Evolutionary conservation across 2,888 invertebrate genomes (phyloP), one percentile per base, ranked within the genome.

Genomic region (Microctonus hyperodae): DNA sequence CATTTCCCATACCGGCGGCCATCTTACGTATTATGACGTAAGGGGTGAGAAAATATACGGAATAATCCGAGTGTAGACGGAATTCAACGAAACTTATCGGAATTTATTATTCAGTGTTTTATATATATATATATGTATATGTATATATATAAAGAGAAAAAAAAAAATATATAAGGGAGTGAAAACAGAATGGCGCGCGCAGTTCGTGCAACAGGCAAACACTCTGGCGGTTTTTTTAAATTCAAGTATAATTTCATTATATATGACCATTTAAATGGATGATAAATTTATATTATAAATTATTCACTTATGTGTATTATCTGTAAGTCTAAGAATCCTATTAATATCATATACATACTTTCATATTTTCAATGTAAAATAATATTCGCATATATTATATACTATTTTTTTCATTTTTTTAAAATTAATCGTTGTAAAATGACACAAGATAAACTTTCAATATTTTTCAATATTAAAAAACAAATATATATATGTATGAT

Each of bases 11-110:
- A 88, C 88, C 87, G 88, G 87, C 90, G 88, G 90, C 91, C 91
- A 91, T 91, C 89, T 91, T 91, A 90, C 86, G 87, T 86, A 67
- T 58, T 84, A 85, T 87, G 88, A 90, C 90, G 90, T 90, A 90
- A 90, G 72, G 63, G 58, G 59, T 67, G 51, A 72, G n/a, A n/a
- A 69, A 69, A 37, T 53, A 28, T 28, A 61, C 72, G 69, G 67
- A 35, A 23, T 20, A 40, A 44, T 65, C 68, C 77, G 77, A 74
- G 35, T 44, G 7, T 13, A n/a, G 4, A 44, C 44, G 44, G 16
- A 9, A 7, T 50, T 13, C 48, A 5, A 62, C 73, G 69, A 68
- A 50, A 22, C 25, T 13, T 31, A 16, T 31, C 23, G 65, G 25
- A 22, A n/a, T n/a, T n/a, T n/a, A n/a, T n/a, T n/a, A n/a, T n/a